Evolutionary conservation across 1,140 invertebrate species (phyloP), one percentile per base, ranked within the genome.

Genomic region (Saccostrea echinata): DNA sequence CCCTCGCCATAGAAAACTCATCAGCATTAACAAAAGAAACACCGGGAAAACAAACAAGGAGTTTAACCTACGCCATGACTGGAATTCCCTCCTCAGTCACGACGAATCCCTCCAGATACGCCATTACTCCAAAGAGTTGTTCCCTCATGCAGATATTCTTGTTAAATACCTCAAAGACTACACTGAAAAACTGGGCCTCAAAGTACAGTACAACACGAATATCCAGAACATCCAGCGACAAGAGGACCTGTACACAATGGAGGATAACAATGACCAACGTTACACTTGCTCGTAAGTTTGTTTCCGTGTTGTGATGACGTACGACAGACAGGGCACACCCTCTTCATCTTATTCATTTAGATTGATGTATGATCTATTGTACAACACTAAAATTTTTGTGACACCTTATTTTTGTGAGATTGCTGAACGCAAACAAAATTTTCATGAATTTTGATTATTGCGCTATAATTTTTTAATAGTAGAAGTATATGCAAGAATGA

Each of bases 41-140:
- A 96, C 95, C 11, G 95, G 95, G 13, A 92, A 94, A 87, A 94
- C 90, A 9, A 96, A 96, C 91, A 92, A 92, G 52, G 95, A 96
- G 87, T 96, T 96, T 89, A 95, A 95, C 88, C 86, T 95, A 24
- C 91, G 95, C 1, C 95, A 96, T 87, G 95, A 96, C 91, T 96
- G 95, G 95, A 95, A 96, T 91, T 95, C 95, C 8, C 91, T 96
- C 0, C 88, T 96, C 11, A 95, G 93, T 84, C 92, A 95, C 88
- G 94, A 95, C 84, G 91, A 93, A 27, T 84, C 84, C 24, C 91
- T 96, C 4, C 90, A 92, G 18, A 92, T 95, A 85, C 90, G 91
- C 18, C 90, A 94, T 80, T 95, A 94, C 91, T 95, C 94, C 30
- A 92, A 92, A 64, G 91, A 94, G 51, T 94, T 95, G 92, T 96